phyloP scores from a whole-genome alignment of 2,113 vertebrate genomes.

The Macrotis lagotis region DNA sequence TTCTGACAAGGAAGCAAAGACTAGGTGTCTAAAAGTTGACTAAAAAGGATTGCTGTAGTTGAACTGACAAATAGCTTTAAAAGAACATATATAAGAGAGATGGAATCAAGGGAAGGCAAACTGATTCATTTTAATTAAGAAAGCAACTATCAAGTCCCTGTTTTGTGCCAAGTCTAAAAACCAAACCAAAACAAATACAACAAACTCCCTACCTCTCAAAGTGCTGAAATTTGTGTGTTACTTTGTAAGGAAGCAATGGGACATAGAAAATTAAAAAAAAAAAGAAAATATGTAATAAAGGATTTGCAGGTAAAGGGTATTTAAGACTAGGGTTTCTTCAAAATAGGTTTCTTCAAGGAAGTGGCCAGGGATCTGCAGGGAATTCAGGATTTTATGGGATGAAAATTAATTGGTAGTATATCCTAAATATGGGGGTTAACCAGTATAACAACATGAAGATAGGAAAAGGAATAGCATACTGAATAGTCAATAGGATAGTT shows the following conservation, averaged over 20 bases:
- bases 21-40: background rate
- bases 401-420: background rate
- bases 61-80: background rate
- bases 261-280: background rate
- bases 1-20: background rate
- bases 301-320: background rate
- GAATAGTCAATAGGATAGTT: background rate
- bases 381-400: background rate
- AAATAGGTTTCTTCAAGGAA: background rate
- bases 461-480: background rate
- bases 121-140: background rate
- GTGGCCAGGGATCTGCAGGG: background rate
- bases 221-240: background rate
- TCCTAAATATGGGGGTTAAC: background rate
- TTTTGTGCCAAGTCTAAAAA: background rate
- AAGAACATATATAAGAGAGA: background rate
- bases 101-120: background rate
- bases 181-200: background rate
- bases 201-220: background rate
- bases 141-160: background rate
- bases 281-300: background rate
- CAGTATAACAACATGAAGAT: background rate
- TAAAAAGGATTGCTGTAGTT: background rate
- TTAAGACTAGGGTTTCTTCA: background rate
- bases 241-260: background rate